Conservation (phyloP, 1,140 invertebrate genomes). For the Papilio helenus region DNA sequence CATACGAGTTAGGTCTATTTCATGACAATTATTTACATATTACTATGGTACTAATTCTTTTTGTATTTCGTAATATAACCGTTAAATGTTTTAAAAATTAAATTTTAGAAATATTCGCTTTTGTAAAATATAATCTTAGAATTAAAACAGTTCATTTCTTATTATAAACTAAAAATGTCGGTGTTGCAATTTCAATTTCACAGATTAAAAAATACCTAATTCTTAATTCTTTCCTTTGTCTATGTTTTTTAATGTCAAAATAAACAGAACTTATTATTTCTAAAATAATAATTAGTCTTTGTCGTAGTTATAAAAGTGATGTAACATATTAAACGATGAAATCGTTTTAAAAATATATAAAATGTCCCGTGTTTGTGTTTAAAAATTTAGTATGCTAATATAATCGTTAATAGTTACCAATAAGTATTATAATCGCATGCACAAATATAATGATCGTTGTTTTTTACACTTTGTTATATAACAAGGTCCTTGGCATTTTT, state of each 20-base stretch:
- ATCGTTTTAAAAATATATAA: conserved; percentile 33
- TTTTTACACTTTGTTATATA: conserved; percentile 28
- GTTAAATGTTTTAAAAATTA: not conserved
- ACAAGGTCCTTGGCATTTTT: conserved; percentile 29
- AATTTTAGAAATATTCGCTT: not conserved
- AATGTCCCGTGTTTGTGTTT: conserved; percentile 22
- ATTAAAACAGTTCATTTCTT: not conserved
- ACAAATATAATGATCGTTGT: conserved; percentile 30
- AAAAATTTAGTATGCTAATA: conserved; percentile 15
- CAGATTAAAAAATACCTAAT: not conserved
- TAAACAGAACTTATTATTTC: not conserved
- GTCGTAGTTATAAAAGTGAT: conserved; percentile 28
- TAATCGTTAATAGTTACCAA: not conserved
- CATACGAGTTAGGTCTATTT: too few relatives aligned
- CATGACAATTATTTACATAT: too few relatives aligned
- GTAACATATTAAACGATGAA: conserved; percentile 27
- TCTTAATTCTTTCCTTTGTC: not conserved
- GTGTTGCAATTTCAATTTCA: conserved; percentile 14
- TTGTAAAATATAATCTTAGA: conserved; percentile 9
- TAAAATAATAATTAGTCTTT: not conserved
- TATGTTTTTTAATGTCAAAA: not conserved
- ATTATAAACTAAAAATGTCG: not conserved
- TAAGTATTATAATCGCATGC: conserved; percentile 29
- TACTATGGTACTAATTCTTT: not conserved
- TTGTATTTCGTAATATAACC: not conserved